phyloP scores from a whole-genome alignment of 2,888 invertebrate species.

The Cosmorhoe ocellata region DNA sequence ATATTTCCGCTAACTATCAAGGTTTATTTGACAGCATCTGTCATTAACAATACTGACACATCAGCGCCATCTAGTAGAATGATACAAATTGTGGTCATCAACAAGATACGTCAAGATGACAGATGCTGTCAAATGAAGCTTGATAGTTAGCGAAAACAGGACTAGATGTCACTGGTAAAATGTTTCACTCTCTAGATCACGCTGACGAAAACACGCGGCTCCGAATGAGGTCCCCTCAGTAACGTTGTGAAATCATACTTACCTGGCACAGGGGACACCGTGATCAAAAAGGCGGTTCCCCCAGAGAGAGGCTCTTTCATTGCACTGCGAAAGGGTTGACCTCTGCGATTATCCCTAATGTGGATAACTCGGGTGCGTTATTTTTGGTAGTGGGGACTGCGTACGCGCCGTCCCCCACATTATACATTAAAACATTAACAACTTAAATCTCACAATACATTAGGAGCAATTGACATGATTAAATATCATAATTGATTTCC shows the following conservation, averaged over 20 bases:
- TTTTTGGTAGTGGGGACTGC: slow-evolving; percentile 28
- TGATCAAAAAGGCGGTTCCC: slow-evolving; percentile 26
- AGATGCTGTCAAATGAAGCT: background rate
- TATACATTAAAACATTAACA: too few species aligned
- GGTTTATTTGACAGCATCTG: slow-evolving; percentile 1
- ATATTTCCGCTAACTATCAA: background rate
- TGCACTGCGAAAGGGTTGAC: slow-evolving; percentile 28
- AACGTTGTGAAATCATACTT: slow-evolving; percentile 18
- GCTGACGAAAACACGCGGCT: too few species aligned
- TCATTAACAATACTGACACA: background rate
- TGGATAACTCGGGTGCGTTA: slow-evolving; percentile 27
- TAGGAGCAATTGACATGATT: too few species aligned
- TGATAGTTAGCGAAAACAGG: background rate
- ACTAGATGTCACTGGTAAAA: slow-evolving; percentile 14
- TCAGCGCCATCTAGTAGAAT: background rate
- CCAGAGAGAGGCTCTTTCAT: slow-evolving; percentile 20
- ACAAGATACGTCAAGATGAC: background rate
- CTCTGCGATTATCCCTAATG: slow-evolving; percentile 30
- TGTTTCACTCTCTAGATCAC: slow-evolving; percentile 2
- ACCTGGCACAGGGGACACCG: slow-evolving; percentile 29
- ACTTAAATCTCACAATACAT: too few species aligned
- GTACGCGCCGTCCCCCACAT: slow-evolving; percentile 25
- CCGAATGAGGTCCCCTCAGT: background rate
- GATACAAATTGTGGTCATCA: background rate
- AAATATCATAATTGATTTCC: too few species aligned